Conservation (phyloP, 2,888 invertebrate genomes). For the Meiosimyza platycephala region DNA sequence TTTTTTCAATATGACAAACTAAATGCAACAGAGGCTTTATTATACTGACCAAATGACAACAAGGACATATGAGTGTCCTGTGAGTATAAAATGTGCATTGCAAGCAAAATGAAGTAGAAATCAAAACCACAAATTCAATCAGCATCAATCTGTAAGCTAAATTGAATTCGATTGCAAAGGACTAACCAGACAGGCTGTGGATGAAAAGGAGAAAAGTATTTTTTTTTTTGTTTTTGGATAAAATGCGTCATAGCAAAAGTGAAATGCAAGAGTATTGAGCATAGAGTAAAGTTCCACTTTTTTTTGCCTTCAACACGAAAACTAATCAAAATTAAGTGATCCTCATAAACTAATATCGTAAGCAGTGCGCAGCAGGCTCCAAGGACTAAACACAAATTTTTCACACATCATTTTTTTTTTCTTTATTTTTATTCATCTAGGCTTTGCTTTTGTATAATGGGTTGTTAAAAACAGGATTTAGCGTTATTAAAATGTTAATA, state of each 20-base stretch:
- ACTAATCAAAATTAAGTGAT: slow-evolving; percentile 35
- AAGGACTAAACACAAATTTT: slow-evolving; percentile 13
- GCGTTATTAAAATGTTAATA: slow-evolving; percentile 22
- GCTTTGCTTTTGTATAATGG: slow-evolving; percentile 1
- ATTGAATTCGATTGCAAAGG: slow-evolving; percentile 32
- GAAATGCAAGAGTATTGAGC: no score
- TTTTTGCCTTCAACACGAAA: no score
- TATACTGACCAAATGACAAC: neutral
- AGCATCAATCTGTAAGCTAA: slow-evolving; percentile 34
- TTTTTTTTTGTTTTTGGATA: neutral
- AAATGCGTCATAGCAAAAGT: no score
- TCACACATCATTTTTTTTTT: slow-evolving; percentile 16
- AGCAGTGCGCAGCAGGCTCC: slow-evolving; percentile 25
- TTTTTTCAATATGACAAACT: neutral
- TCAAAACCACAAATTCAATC: slow-evolving; percentile 38
- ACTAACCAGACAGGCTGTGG: neutral
- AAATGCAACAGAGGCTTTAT: neutral
- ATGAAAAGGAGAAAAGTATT: neutral
- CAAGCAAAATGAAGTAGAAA: slow-evolving; percentile 8
- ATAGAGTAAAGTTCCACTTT: no score
- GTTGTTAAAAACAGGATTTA: slow-evolving; percentile 6
- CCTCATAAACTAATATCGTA: slow-evolving; percentile 32
- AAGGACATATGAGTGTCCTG: neutral
- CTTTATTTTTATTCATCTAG: neutral
- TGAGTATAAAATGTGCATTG: neutral